Conservation (phyloP, 2,113 vertebrate species). For the Cynocephalus volans region DNA sequence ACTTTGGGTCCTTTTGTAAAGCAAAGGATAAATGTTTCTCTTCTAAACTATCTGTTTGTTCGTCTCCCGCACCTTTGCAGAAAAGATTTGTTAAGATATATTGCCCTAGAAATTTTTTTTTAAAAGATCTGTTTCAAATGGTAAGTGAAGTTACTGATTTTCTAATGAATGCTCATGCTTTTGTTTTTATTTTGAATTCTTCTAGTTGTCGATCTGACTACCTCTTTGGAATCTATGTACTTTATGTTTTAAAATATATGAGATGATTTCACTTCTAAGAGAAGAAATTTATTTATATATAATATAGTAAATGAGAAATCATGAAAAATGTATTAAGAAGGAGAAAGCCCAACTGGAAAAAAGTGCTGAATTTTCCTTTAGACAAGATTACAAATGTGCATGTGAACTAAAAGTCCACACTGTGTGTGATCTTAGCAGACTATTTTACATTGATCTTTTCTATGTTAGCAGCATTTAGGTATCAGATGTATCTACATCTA, state of each 20-base stretch:
- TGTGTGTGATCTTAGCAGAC: neutral
- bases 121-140: neutral
- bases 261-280: neutral
- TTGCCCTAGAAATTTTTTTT: neutral
- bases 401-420: neutral
- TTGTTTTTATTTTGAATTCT: conserved; percentile 9
- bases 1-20: conserved; percentile 72
- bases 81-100: neutral
- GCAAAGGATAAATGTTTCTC: conserved; percentile 26
- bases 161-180: neutral
- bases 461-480: neutral
- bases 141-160: conserved; percentile 19
- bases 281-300: neutral
- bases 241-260: neutral
- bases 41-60: neutral
- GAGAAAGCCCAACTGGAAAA: neutral
- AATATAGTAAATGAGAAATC: neutral
- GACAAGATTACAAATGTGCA: neutral
- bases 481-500: neutral
- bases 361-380: neutral
- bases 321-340: neutral
- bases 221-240: neutral
- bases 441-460: neutral
- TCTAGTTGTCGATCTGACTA: neutral
- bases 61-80: conserved; percentile 25